Evolutionary conservation across 2,888 invertebrate genomes (phyloP).

Genomic region (Spicauda simplicius): DNA sequence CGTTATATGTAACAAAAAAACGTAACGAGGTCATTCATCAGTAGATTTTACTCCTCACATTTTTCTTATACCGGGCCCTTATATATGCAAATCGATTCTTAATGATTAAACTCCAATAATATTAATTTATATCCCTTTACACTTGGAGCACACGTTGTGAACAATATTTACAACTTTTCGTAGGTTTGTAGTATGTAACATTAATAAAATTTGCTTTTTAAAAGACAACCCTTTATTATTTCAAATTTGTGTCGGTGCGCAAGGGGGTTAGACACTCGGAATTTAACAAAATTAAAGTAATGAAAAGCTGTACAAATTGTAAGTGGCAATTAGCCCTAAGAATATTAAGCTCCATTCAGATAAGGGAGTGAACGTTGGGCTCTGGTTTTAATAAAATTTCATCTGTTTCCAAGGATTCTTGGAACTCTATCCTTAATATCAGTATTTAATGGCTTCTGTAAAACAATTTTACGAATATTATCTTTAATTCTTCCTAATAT

Average conservation of each 20-base stretch:
- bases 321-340: constrained; percentile 20
- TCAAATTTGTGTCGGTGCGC: neutral
- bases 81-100: no score
- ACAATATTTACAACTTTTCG: no score
- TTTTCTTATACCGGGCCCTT: no score
- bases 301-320: constrained; percentile 23
- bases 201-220: neutral
- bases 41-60: no score
- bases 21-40: no score
- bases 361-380: constrained; percentile 13
- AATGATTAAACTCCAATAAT: no score
- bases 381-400: constrained; percentile 18
- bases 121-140: no score
- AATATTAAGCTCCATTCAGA: constrained; percentile 23
- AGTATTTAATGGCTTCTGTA: neutral
- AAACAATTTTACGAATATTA: neutral
- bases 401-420: constrained; percentile 16
- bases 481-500: neutral
- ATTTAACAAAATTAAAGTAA: constrained; percentile 27
- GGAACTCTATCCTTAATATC: neutral
- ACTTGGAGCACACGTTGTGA: no score
- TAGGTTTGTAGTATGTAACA: no score
- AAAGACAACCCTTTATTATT: neutral
- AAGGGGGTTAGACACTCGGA: constrained; percentile 11
- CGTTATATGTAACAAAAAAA: no score